phyloP scores from a whole-genome alignment of 2,113 vertebrate genomes.

The Cepphus grylle region DNA sequence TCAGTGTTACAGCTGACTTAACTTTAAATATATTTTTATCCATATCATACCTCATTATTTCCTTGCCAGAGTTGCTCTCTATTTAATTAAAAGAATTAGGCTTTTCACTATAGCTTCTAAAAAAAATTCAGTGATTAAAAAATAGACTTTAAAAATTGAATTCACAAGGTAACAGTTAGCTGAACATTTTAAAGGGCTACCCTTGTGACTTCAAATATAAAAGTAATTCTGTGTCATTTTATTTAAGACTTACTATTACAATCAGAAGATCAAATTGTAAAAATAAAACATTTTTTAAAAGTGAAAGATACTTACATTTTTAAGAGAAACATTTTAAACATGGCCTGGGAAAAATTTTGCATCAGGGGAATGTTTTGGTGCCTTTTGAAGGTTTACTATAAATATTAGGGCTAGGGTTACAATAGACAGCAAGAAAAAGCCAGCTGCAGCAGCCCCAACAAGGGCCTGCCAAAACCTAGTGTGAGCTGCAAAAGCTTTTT shows the following conservation, averaged over 20 bases:
- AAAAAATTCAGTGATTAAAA: neutral
- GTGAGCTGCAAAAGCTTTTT: neutral
- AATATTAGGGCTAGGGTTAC: neutral
- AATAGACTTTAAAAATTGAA: neutral
- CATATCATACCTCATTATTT: neutral
- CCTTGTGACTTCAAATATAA: neutral
- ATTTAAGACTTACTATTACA: neutral
- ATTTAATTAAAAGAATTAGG: neutral
- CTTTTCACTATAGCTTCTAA: neutral
- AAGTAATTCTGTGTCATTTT: neutral
- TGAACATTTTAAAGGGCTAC: neutral
- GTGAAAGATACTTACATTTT: neutral
- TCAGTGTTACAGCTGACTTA: neutral
- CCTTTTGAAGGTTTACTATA: neutral
- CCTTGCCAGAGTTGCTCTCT: neutral
- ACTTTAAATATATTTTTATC: neutral
- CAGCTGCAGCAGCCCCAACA: neutral
- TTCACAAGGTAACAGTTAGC: neutral
- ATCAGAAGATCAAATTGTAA: neutral
- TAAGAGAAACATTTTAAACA: neutral
- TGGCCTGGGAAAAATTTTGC: neutral
- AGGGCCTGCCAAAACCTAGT: neutral
- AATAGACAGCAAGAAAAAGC: neutral
- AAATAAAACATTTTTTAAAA: neutral
- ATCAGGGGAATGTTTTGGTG: neutral